phyloP scores from a whole-genome alignment of 2,797 vertebrate species.

The Denticeps clupeoides region DNA sequence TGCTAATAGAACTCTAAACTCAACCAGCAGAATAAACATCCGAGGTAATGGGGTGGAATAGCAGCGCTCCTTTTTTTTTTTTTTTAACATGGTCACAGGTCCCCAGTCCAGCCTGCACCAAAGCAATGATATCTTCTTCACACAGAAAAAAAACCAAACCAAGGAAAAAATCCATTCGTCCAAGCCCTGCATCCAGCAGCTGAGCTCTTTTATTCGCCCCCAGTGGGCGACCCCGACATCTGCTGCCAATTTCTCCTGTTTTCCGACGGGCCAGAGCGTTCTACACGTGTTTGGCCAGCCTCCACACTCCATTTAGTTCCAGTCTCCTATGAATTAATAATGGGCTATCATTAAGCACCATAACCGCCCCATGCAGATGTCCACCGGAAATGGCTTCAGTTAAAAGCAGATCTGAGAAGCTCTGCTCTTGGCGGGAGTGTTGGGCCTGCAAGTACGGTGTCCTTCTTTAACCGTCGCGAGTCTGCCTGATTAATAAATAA shows the following conservation, averaged over 20 bases:
- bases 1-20: too few relatives aligned
- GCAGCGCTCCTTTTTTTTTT: too few relatives aligned
- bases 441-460: too few relatives aligned
- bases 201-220: constrained; percentile 22
- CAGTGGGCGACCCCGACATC: constrained; percentile 14
- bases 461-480: too few relatives aligned
- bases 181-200: constrained; percentile 6
- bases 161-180: constrained; percentile 12
- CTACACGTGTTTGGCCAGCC: constrained; percentile 27
- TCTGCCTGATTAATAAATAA: too few relatives aligned
- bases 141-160: too few relatives aligned
- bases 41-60: too few relatives aligned
- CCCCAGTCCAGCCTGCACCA: neutral
- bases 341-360: constrained; percentile 14
- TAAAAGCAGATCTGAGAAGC: neutral
- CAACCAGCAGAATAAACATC: too few relatives aligned
- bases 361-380: constrained; percentile 14
- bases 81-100: too few relatives aligned
- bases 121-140: neutral
- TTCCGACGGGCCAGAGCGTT: constrained; percentile 20
- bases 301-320: constrained; percentile 11
- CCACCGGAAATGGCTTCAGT: constrained; percentile 20
- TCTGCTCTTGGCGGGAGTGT: neutral
- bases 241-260: constrained; percentile 16
- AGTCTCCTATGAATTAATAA: constrained; percentile 34